Conservation (phyloP, 2,113 vertebrate species). For the Orycteropus afer region DNA sequence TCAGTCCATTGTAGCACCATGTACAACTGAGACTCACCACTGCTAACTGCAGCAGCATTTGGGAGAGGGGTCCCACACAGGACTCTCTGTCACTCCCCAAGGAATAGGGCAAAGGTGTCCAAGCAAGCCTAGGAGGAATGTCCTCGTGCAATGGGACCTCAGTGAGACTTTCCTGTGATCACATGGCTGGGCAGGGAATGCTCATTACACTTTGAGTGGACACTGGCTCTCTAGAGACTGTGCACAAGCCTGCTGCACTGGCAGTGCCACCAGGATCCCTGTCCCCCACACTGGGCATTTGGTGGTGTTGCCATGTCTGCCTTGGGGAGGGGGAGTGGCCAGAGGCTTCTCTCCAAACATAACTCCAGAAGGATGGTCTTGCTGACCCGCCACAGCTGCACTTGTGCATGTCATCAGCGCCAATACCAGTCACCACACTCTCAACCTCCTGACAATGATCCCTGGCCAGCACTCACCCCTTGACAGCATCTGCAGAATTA, state of each 20-base stretch:
- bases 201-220: background rate
- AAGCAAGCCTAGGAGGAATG: no score
- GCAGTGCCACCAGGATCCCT: background rate
- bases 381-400: background rate
- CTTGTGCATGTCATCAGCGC: background rate
- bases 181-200: no score
- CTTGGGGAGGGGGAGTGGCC: no score
- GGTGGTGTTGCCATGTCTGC: no score
- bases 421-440: no score
- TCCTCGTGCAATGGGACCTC: no score
- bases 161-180: no score
- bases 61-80: no score
- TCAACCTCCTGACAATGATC: background rate
- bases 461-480: background rate
- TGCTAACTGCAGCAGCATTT: background rate
- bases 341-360: accelerated
- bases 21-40: background rate
- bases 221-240: background rate
- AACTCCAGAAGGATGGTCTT: accelerated
- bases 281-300: background rate
- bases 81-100: no score
- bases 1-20: no score
- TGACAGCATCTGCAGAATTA: background rate
- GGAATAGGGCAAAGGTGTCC: background rate
- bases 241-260: no score